Evolutionary conservation across 2,113 vertebrate species (phyloP).

Genomic region (Xyliphius kryptos): DNA sequence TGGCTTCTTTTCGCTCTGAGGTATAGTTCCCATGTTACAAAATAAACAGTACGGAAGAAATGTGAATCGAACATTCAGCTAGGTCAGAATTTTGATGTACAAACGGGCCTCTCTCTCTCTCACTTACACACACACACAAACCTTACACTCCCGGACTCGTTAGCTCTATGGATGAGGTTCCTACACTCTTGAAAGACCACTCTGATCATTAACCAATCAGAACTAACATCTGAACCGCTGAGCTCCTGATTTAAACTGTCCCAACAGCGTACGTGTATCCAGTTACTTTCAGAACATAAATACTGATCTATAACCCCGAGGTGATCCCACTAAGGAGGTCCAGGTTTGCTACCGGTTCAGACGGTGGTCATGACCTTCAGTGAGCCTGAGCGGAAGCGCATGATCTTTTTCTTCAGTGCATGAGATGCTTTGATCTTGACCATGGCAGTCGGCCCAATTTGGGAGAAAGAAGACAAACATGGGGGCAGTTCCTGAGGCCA

Average conservation of each 20-base stretch:
- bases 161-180: no score
- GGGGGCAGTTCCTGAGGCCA: conserved; percentile 86
- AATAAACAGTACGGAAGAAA: not conserved
- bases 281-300: not conserved
- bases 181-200: no score
- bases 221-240: no score
- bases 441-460: conserved; percentile 63
- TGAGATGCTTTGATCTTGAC: conserved; percentile 91
- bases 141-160: no score
- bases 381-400: conserved; percentile 82
- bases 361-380: conserved; percentile 92
- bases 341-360: conserved; percentile 49
- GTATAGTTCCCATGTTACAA: no score
- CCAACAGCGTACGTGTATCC: no score
- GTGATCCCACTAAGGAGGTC: not conserved
- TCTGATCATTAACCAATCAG: no score
- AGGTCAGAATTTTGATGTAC: not conserved
- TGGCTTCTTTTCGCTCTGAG: no score
- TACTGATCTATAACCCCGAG: not conserved
- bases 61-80: not conserved
- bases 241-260: no score
- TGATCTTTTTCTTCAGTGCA: conserved; percentile 87
- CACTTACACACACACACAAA: not conserved
- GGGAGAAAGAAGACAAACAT: conserved; percentile 52
- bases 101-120: not conserved